Conservation (phyloP, 2,888 invertebrate species). For the Dromius quadrimaculatus region DNA sequence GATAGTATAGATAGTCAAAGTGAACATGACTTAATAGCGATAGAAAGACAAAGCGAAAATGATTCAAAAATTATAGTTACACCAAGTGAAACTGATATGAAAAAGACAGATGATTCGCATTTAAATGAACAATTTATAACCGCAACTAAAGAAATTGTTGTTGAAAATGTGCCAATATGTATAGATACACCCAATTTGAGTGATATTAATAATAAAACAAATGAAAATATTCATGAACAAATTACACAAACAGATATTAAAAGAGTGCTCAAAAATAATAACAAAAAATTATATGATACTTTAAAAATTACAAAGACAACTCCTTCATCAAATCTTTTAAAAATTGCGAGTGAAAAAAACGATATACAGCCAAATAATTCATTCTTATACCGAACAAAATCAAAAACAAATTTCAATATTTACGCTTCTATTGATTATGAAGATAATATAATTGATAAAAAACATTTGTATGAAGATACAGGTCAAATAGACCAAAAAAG, state of each 20-base stretch:
- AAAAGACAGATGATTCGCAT: too few relatives aligned
- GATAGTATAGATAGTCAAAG: too few relatives aligned
- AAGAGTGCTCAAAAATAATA: constrained; percentile 55
- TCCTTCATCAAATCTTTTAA: constrained; percentile 50
- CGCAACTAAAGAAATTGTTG: too few relatives aligned
- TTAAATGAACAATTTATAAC: too few relatives aligned
- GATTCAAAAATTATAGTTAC: too few relatives aligned
- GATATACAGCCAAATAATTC: constrained; percentile 76
- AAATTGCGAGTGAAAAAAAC: constrained; percentile 40
- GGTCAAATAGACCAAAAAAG: constrained; percentile 6
- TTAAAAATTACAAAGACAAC: constrained; percentile 56
- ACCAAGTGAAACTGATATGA: too few relatives aligned
- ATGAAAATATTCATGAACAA: constrained; percentile 50
- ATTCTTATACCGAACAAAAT: constrained; percentile 73
- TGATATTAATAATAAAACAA: not conserved
- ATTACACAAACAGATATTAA: constrained; percentile 59
- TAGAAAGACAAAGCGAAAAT: too few relatives aligned
- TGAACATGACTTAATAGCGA: too few relatives aligned
- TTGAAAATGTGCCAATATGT: too few relatives aligned
- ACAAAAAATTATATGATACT: constrained; percentile 59
- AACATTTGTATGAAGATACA: constrained; percentile 11
- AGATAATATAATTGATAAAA: constrained; percentile 4
- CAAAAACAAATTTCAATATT: constrained; percentile 55
- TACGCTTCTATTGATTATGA: constrained; percentile 30
- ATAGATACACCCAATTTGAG: not conserved